phyloP scores from a whole-genome alignment of 2,888 invertebrate species.

The Nebria salina region DNA sequence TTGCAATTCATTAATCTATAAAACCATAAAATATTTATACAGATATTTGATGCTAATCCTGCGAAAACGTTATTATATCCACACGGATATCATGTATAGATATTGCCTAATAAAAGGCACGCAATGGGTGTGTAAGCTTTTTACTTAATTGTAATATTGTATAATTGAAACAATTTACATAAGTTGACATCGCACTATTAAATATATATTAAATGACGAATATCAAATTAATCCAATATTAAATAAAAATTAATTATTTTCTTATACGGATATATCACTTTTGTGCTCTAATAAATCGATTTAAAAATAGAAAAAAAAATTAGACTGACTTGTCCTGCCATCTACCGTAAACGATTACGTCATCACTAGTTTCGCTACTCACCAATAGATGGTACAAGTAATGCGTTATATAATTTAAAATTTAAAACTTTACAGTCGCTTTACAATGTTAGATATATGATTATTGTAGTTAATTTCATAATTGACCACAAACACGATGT shows the following conservation, averaged over 20 bases:
- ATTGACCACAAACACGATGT: background rate
- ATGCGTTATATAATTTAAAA: background rate
- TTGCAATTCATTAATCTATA: background rate
- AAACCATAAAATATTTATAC: background rate
- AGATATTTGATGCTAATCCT: background rate
- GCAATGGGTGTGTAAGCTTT: slow-evolving; percentile 19
- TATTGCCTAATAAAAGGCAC: background rate
- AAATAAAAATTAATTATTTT: too few species aligned
- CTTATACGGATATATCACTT: too few species aligned
- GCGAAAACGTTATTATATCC: background rate
- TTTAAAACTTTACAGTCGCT: background rate
- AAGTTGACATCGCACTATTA: background rate
- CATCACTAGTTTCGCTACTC: slow-evolving; percentile 8
- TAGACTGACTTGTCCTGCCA: background rate
- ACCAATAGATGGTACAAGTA: background rate
- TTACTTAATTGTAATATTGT: slow-evolving; percentile 8
- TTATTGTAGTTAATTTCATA: background rate
- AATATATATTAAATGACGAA: too few species aligned
- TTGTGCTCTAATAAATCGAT: too few species aligned
- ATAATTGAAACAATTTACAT: background rate
- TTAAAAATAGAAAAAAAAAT: too few species aligned
- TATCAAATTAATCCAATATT: too few species aligned
- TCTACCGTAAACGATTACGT: background rate
- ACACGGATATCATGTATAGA: slow-evolving; percentile 11
- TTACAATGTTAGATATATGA: background rate